Conservation (phyloP, 2,888 invertebrate species). For the Mechanitis mazaeus region DNA sequence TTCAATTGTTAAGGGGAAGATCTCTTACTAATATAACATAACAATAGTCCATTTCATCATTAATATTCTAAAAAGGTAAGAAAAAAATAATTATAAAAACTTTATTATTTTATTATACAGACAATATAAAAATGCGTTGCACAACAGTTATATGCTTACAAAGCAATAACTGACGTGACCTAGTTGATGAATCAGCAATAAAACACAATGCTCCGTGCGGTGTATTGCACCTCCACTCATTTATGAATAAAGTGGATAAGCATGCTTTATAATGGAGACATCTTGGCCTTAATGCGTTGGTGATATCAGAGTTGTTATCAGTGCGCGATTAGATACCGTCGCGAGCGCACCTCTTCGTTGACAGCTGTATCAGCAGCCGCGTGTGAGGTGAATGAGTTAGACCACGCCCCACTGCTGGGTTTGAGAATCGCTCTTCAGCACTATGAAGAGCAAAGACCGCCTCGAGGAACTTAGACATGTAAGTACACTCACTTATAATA, state of each 20-base stretch:
- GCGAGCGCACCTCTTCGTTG: constrained; percentile 52
- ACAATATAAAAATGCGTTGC: no score
- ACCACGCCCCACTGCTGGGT: constrained; percentile 52
- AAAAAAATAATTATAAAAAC: no score
- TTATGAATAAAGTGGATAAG: constrained; percentile 10
- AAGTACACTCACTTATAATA: constrained; percentile 33
- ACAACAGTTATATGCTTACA: not conserved
- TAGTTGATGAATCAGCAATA: not conserved
- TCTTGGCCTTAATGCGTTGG: constrained; percentile 26
- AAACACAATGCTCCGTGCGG: constrained; percentile 8
- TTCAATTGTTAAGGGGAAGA: not conserved
- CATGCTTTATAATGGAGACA: constrained; percentile 4
- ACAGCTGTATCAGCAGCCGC: constrained; percentile 18
- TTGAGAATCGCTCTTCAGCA: constrained; percentile 42
- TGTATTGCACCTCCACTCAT: not conserved
- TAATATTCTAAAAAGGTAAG: no score
- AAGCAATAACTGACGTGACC: not conserved
- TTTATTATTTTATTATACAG: no score
- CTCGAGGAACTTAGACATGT: constrained; percentile 62
- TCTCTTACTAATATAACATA: not conserved
- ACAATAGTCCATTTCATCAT: no score
- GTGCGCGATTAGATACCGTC: constrained; percentile 62
- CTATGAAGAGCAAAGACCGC: constrained; percentile 65
- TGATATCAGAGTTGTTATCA: constrained; percentile 44
- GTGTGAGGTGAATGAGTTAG: constrained; percentile 76